These are phyloP conservation scores for Actinemys pallida DNA, from an alignment of 2,113 vertebrate species.

Conservation along the genomic window DNA sequence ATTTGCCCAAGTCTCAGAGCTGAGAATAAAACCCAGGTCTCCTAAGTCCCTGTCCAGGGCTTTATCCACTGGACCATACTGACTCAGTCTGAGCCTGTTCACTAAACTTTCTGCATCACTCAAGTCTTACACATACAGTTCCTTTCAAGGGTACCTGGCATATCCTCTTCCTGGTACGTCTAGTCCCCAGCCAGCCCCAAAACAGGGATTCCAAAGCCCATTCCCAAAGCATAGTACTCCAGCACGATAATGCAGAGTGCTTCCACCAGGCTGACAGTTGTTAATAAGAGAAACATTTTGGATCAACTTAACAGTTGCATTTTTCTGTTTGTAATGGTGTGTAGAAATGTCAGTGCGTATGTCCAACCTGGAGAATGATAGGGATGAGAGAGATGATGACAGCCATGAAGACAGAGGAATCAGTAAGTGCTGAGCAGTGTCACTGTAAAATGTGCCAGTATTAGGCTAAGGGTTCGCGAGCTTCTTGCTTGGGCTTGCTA, in stretches of 20 bases:
- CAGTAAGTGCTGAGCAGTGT: slow-evolving; percentile 83
- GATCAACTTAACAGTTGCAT: slow-evolving; percentile 49
- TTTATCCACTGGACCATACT: background rate
- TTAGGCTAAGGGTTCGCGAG: background rate
- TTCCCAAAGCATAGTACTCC: background rate
- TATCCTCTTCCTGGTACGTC: fast-evolving
- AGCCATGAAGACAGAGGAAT: slow-evolving; percentile 97
- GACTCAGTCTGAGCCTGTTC: background rate
- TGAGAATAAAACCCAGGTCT: background rate
- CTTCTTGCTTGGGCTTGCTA: background rate
- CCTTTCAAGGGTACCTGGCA: background rate
- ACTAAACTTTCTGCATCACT: background rate
- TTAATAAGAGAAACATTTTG: background rate
- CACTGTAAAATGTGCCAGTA: background rate
- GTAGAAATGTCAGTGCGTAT: slow-evolving; percentile 99
- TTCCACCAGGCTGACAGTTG: background rate
- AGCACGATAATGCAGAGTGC: background rate
- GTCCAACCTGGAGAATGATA: slow-evolving; percentile 98
- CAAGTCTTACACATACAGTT: background rate
- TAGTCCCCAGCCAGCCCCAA: fast-evolving
- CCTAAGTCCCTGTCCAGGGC: background rate
- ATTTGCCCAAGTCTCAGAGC: background rate
- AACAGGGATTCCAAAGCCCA: background rate
- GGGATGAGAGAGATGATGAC: slow-evolving; percentile 96
- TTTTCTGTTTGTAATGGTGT: slow-evolving; percentile 69